Evolutionary conservation across 1,140 invertebrate genomes (phyloP), one percentile per base, ranked within the genome.

Genomic region (Helicoverpa zea): DNA sequence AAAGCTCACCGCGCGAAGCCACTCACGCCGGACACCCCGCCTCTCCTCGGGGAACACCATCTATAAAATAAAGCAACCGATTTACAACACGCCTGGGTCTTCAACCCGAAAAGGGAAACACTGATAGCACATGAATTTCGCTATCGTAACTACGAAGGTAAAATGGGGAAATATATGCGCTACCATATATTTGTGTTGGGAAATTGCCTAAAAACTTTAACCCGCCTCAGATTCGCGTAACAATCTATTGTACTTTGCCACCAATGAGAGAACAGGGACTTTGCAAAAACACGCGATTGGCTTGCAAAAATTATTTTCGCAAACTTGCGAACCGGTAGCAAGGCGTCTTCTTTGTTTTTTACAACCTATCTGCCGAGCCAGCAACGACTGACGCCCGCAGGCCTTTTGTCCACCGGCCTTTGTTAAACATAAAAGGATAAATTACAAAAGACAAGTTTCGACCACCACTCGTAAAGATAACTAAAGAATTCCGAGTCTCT

Each of bases 11-110:
- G 83, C 88, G 85, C 88, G 88, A 76, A 79, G 83, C 81, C 54
- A 56, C 79, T 72, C 80, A 79, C 72, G 81, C 81, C 85, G 75
- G 77, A 58, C 79, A 23, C 81, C 77, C 83, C 87, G 84, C 82
- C 70, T 76, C 87, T 87, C 89, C 90, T 85, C 82, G 9, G 89
- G 89, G 89, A 91, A 64, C 90, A 83, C 87, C 89, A 88, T 84
- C 94, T 95, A 94, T 93, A 95, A 95, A 95, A 95, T 94, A 95
- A 94, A 95, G 83, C 91, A 94, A 90, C 88, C 89, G 88, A 94
- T 94, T 94, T 93, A 95, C 87, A 91, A 91, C 88, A 89, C 89
- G 86, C 89, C 81, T 82, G 88, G 88, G 88, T 90, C 85, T 92
- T 88, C 86, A 90, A 88, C 81, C 79, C 81, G 82, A 87, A 90